Evolutionary conservation across 2,888 invertebrate genomes (phyloP).

Genomic region (Coleophora deauratella): DNA sequence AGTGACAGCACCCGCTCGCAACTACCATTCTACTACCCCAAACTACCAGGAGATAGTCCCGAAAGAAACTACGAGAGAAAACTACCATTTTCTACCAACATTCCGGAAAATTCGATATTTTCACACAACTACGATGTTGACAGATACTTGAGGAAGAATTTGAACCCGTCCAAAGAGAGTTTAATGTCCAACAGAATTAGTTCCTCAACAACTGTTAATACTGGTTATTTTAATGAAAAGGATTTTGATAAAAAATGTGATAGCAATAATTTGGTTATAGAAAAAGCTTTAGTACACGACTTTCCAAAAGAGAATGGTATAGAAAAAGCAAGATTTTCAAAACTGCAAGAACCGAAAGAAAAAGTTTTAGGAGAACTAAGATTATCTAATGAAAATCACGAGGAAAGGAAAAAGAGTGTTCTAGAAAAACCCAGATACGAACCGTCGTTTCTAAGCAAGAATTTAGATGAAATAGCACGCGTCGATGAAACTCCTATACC

Average conservation of each 20-base stretch:
- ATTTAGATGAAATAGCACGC: conserved; percentile 16
- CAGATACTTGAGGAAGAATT: conserved; percentile 48
- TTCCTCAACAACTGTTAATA: background rate
- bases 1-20: too few relatives aligned
- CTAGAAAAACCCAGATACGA: conserved; percentile 19
- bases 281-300: conserved; percentile 27
- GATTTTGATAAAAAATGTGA: too few relatives aligned
- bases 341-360: too few relatives aligned
- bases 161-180: conserved; percentile 44
- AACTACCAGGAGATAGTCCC: conserved; percentile 30
- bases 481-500: conserved; percentile 75
- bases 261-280: background rate
- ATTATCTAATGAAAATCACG: too few relatives aligned
- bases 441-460: conserved; percentile 17
- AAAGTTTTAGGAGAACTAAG: too few relatives aligned
- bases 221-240: too few relatives aligned
- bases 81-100: conserved; percentile 56
- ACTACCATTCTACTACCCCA: conserved; percentile 25
- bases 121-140: conserved; percentile 58
- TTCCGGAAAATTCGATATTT: conserved; percentile 57
- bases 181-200: conserved; percentile 16
- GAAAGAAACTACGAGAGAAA: conserved; percentile 13
- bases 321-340: too few relatives aligned
- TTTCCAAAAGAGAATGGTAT: conserved; percentile 13
- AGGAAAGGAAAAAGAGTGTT: conserved; percentile 1